phyloP scores from a whole-genome alignment of 2,888 invertebrate species.

The Penaeus monodon region DNA sequence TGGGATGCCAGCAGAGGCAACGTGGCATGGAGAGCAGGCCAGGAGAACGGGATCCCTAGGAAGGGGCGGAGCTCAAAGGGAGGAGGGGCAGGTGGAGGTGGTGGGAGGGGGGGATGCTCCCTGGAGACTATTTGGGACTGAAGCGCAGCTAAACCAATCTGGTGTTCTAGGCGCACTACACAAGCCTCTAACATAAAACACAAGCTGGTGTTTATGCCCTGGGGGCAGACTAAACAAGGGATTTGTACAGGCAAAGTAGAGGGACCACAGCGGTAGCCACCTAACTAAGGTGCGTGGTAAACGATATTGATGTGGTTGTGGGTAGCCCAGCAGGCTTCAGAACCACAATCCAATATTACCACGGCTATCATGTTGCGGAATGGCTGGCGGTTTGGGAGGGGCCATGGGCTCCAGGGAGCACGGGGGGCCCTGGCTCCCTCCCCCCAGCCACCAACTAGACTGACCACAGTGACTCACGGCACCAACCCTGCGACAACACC shows the following conservation, averaged over 20 bases:
- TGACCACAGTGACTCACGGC: constrained; percentile 54
- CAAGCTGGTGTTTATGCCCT: constrained; percentile 63
- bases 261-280: constrained; percentile 63
- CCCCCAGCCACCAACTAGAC: constrained; percentile 56
- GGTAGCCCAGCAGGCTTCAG: constrained; percentile 18
- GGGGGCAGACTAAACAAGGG: constrained; percentile 63
- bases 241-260: constrained; percentile 64
- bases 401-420: constrained; percentile 56
- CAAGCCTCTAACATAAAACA: constrained; percentile 64
- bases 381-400: constrained; percentile 45
- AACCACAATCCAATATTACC: constrained; percentile 49
- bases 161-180: constrained; percentile 63
- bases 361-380: constrained; percentile 56
- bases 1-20: neutral
- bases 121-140: constrained; percentile 60
- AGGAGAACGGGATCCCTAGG: constrained; percentile 17
- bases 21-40: neutral
- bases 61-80: neutral
- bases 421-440: constrained; percentile 39
- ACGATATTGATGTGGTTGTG: constrained; percentile 39
- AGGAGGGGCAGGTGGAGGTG: constrained; percentile 21
- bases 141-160: constrained; percentile 63
- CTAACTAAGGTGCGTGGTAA: constrained; percentile 56
- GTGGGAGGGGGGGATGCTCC: constrained; percentile 44
- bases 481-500: constrained; percentile 48